Evolutionary conservation across 2,113 vertebrate genomes (phyloP), one percentile per base, ranked within the genome.

Genomic region (Cheilinus undulatus): DNA sequence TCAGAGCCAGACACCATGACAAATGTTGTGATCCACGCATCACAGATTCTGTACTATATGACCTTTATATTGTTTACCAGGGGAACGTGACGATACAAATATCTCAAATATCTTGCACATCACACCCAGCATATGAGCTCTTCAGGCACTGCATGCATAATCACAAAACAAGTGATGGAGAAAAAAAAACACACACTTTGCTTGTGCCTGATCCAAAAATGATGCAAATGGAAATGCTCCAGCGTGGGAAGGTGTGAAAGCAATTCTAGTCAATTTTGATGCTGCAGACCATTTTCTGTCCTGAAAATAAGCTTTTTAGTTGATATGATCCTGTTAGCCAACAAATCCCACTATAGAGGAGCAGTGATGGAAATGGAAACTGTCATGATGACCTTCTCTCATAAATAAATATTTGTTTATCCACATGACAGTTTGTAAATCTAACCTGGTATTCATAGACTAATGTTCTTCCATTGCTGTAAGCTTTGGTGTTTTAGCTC

Each of bases 211-310:
- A 61, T 85, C 73, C 68, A 76, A 74, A 79, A 80, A 78, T 71
- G 58, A 82, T 65, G 66, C 43, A 76, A 82, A 90, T 85, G 69
- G 26, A 51, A 76, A 77, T 69, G 58, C 48, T 48, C 10, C 48
- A 59, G 84, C 54, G 85, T 83, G 84, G 86, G 82, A 85, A 82
- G 85, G 71, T 86, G 85, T 84, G 82, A 87, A 86, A 74, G 78
- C 79, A 70, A 79, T 85, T 85, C 69, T 56, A 69, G 51, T 85
- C 74, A 42, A 71, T 83, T 80, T 60, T 78, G 63, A 76, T 62
- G 34, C 50, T 56, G 68, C 65, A 23, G 76, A 82, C 76, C 27
- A 45, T 73, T 86, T 69, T 65, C 54, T 60, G 56, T 73, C 26
- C 20, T 74, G 56, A 76, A 84, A 80, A 84, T 63, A 52, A 58